These are phyloP conservation scores for Megaustenia siamemsis DNA, from an alignment of 2,888 invertebrate species.

Conservation along the genomic window DNA sequence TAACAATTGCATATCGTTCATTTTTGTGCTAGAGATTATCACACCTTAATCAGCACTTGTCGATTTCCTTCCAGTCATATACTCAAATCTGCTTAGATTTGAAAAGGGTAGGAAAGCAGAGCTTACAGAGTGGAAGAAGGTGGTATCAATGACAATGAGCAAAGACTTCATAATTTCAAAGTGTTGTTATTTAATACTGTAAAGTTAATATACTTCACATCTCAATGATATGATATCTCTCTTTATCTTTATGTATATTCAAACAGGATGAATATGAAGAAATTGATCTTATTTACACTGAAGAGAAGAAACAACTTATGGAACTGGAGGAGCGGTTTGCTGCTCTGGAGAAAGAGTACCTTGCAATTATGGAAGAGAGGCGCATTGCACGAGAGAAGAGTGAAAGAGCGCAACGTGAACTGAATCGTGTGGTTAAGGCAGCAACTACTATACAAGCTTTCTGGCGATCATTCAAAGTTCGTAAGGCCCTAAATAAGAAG, in stretches of 20 bases:
- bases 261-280: conserved; percentile 79
- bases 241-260: background rate
- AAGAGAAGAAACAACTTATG: conserved; percentile 79
- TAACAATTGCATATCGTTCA: too few species aligned
- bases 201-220: too few species aligned
- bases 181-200: too few species aligned
- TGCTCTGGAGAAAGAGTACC: conserved; percentile 78
- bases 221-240: too few species aligned
- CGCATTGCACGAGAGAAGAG: conserved; percentile 76
- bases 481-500: conserved; percentile 78
- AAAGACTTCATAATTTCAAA: too few species aligned
- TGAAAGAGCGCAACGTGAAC: conserved; percentile 77
- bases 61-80: too few species aligned
- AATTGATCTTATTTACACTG: conserved; percentile 78
- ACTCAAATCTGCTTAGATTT: too few species aligned
- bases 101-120: too few species aligned
- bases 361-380: conserved; percentile 78
- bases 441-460: conserved; percentile 80
- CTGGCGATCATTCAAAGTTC: conserved; percentile 80
- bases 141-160: too few species aligned
- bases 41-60: too few species aligned
- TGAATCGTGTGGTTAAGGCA: conserved; percentile 76
- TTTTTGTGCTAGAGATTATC: too few species aligned
- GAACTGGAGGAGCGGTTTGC: conserved; percentile 80
- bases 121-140: too few species aligned